These are phyloP conservation scores for Tachysurus vachellii DNA, from an alignment of 2,113 vertebrate species.

Conservation along the genomic window DNA sequence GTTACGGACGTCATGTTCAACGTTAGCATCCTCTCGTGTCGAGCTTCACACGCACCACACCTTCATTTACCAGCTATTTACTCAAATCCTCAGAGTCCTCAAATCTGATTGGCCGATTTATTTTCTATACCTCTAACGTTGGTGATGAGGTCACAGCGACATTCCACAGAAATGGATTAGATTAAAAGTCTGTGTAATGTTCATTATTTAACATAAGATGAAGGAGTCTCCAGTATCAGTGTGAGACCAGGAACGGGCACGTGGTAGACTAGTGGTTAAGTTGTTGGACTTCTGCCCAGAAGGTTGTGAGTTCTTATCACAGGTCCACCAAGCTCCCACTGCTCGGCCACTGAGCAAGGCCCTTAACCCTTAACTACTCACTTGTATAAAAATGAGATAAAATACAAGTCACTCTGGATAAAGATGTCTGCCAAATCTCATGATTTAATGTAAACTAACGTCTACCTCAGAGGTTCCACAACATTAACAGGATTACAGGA, in stretches of 20 bases:
- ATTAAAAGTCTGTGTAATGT: not conserved
- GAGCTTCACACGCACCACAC: not conserved
- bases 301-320: no score
- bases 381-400: no score
- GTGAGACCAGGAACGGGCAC: not conserved
- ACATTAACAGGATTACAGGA: not conserved
- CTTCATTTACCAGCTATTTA: not conserved
- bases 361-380: no score
- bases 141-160: no score
- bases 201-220: not conserved
- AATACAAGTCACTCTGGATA: no score
- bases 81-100: not conserved
- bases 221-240: not conserved
- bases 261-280: no score
- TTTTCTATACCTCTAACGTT: not conserved
- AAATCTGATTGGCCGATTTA: not conserved
- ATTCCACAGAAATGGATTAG: not conserved
- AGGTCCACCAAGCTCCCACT: no score
- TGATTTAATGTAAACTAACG: no score
- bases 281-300: no score
- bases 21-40: not conserved
- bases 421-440: no score
- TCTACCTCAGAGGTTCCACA: not conserved
- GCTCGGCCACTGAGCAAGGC: no score
- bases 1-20: not conserved